Base-by-base conservation (phyloP, 2,797 vertebrate genomes). In the Rhodeus uyekii region DNA sequence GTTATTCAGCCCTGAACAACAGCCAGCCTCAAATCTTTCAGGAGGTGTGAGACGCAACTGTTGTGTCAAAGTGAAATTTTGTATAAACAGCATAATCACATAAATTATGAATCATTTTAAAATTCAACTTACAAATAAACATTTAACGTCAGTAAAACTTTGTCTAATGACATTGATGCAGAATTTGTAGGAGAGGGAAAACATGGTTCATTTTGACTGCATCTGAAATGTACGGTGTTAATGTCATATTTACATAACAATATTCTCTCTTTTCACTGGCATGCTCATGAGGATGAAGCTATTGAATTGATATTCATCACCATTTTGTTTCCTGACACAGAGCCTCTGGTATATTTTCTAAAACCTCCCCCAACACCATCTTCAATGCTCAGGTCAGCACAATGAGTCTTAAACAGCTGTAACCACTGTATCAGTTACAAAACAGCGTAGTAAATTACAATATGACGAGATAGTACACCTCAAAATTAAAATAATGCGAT, bases 221-320 rank as follows among this genome's bases (percentile, higher is more conserved):
- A 24, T 46, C 14, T 38, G 29, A n/a, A 32, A 27, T 8, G 18
- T 79, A 42, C 42, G 13, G 50, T 39, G 8, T 48, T 61, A n/a
- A 24, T 72, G 29, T 24, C 13, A 12, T 27, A 71, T 80, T 71
- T 61, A 44, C 29, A 24, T 18, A 73, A 72, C 44, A 73, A 44
- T 44, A 76, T 22, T 63, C 55, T 5, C n/a, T 75, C 22, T 73
- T 71, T 72, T 73, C n/a, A 84, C 80, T 84, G 27, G 34, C 46
- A 42, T 8, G 16, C 44, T 39, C 34, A 55, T 38, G n/a, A 58
- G 68, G 78, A 69, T 55, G 34, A 53, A 64, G 71, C 48, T 29
- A 46, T 58, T 84, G 65, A 78, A 80, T 80, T 85, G 76, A 48
- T 24, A 67, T 58, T 84, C 63, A 81, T 87, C 81, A 39, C 48